A percentile compares a stretch with the other conserved stretches of the same genome.
Conservation (phyloP, 2,797 vertebrate genomes). For the Pteropus rufus region DNA sequence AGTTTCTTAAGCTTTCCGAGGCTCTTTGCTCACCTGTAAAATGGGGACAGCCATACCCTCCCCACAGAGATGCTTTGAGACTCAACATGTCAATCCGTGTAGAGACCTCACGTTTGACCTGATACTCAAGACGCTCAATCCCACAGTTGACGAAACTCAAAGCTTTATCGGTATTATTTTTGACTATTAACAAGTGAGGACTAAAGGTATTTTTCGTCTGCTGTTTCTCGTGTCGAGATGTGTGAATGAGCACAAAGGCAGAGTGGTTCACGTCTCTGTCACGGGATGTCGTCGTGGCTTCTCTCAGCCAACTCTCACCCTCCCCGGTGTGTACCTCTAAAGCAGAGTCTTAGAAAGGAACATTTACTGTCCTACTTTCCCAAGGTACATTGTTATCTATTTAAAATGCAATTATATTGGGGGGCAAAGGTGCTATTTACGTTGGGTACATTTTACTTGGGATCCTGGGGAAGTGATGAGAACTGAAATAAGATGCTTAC, state of each 20-base stretch:
- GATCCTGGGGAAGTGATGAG: not conserved
- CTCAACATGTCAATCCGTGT: fast-evolving
- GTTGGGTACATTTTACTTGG: not conserved
- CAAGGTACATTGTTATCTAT: too few species aligned
- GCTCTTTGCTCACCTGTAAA: not conserved
- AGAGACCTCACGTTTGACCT: not conserved
- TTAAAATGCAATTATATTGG: not conserved
- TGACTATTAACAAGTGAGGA: not conserved
- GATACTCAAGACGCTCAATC: not conserved
- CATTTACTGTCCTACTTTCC: not conserved
- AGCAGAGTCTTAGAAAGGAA: not conserved
- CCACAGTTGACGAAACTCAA: fast-evolving
- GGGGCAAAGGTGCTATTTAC: too few species aligned
- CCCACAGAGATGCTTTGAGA: not conserved
- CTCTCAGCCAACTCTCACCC: fast-evolving
- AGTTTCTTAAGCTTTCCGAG: not conserved
- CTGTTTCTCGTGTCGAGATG: not conserved
- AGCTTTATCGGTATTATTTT: not conserved
- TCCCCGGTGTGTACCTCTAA: not conserved
- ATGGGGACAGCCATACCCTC: not conserved
- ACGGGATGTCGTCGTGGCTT: fast-evolving
- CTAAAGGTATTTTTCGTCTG: fast-evolving
- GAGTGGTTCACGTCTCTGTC: not conserved
- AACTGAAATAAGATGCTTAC: not conserved
- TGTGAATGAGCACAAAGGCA: fast-evolving